Conservation (phyloP, 1,140 invertebrate species). For the Drosophila suzukii region DNA sequence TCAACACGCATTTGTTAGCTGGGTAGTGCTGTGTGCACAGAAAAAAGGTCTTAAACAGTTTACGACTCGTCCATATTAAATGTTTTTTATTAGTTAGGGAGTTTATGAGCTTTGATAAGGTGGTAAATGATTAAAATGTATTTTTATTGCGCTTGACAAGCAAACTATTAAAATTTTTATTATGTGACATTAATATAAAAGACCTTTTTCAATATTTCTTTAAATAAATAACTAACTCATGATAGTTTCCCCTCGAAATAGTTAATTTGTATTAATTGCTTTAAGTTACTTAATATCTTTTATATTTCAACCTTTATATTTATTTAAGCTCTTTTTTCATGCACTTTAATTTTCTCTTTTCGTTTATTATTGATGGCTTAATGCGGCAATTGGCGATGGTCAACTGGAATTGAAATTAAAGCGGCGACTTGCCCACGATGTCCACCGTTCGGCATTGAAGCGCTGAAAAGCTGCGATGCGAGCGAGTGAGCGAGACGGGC, state of each 20-base stretch:
- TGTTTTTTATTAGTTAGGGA: not conserved
- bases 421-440: slow-evolving; percentile 34
- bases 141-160: not conserved
- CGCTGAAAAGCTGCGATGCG: slow-evolving; percentile 19
- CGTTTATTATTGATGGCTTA: slow-evolving; percentile 72
- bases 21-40: slow-evolving; percentile 25
- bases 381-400: slow-evolving; percentile 69
- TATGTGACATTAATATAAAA: no score
- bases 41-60: slow-evolving; percentile 5
- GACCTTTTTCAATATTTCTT: no score
- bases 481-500: not conserved
- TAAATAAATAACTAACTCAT: no score
- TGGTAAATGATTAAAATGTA: not conserved
- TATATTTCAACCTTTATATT: no score
- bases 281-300: no score
- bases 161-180: no score
- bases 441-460: slow-evolving; percentile 55
- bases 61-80: not conserved
- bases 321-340: not conserved
- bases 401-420: slow-evolving; percentile 61
- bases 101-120: not conserved
- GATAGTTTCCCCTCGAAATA: no score
- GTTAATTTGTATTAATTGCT: no score
- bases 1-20: slow-evolving; percentile 26
- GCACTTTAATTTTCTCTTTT: slow-evolving; percentile 34